A percentile compares a stretch with the other conserved stretches of the same genome.
Conservation (phyloP, 2,888 invertebrate genomes). For the Campopleginae sp. region DNA sequence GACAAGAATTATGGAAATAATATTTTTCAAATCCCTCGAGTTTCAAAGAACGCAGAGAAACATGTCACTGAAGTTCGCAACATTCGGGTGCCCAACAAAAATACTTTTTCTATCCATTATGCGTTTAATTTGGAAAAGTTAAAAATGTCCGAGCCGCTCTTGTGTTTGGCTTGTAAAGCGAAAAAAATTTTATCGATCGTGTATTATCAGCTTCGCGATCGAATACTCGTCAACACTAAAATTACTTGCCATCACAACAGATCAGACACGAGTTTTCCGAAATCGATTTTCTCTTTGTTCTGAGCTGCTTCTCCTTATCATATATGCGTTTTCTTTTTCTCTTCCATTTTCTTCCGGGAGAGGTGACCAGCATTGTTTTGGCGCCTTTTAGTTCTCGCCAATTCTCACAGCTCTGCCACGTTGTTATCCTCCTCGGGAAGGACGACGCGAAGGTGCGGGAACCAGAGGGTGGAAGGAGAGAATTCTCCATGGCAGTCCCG, state of each 20-base stretch:
- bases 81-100: too few species aligned
- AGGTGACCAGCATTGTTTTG: conserved; percentile 43
- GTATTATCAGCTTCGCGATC: background rate
- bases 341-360: conserved; percentile 6
- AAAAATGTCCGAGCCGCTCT: too few species aligned
- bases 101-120: too few species aligned
- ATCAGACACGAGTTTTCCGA: background rate
- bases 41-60: background rate
- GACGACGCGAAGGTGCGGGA: background rate
- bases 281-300: conserved; percentile 48
- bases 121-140: too few species aligned
- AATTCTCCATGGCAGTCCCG: conserved; percentile 64
- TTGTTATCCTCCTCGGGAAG: conserved; percentile 55
- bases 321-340: background rate
- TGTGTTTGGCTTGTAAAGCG: too few species aligned
- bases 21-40: background rate
- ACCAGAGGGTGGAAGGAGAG: conserved; percentile 22
- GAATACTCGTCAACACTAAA: background rate
- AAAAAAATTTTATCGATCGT: too few species aligned
- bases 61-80: too few species aligned
- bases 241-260: background rate
- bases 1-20: conserved; percentile 19
- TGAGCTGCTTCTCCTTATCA: conserved; percentile 14
- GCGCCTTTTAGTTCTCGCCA: conserved; percentile 24
- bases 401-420: conserved; percentile 2